Evolutionary conservation across 1,140 invertebrate genomes (phyloP), one percentile per base, ranked within the genome.

Genomic region (Diorhabda sublineata): DNA sequence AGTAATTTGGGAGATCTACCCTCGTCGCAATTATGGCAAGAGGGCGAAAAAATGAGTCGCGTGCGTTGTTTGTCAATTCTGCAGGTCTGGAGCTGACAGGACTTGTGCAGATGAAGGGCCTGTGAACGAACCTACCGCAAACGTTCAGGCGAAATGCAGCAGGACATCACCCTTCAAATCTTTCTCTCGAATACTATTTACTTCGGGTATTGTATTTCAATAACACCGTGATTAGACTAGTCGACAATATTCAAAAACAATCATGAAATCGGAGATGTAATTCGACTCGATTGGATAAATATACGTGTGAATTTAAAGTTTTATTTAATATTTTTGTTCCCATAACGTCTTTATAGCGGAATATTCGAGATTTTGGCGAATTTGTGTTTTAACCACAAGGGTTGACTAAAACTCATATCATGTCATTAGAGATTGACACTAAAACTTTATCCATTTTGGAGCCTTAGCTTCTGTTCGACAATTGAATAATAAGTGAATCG

Each of bases 1-100:
- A 52, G 47, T 52, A 52, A 52, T 52, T 52, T 52, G 6, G 47
- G n/a, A 52, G 6, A 52, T 6, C 47, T n/a, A 52, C 47, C 47
- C 47, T 52, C 47, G 6, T 52, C 4, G 47, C 47, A 52, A 52
- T 52, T 52, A 52, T 52, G n/a, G 47, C 47, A 52, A 52, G 47
- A 52, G 47, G 47, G 47, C 47, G 47, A 52, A 52, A 52, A 52
- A 52, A 52, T 52, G 47, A 52, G 47, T 52, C 47, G 47, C 47
- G 47, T 52, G 47, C 47, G n/a, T n/a, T n/a, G 47, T 52, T 52
- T 52, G 47, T 52, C 47, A 52, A 52, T 52, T 52, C 47, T 52
- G 6, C 47, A 52, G 47, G 3, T 52, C 47, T 52, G 47, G 47
- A 52, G 47, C n/a, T 52, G 47, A 52, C 47, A 52, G 47, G 47